Conservation (phyloP, 2,113 vertebrate species). For the Apteryx mantelli region DNA sequence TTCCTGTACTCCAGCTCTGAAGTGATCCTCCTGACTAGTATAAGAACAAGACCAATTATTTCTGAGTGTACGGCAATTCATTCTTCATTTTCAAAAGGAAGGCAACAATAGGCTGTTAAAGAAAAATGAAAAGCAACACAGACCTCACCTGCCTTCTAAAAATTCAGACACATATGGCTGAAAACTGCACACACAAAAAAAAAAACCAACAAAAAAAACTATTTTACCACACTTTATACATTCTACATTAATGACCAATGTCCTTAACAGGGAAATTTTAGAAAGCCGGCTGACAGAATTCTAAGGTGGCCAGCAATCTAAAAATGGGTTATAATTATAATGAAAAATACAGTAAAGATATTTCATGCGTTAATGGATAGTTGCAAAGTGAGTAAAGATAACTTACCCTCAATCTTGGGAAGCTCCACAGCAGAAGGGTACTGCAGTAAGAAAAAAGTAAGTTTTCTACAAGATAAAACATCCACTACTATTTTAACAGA, state of each 20-base stretch:
- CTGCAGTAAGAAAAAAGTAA: constrained; percentile 75
- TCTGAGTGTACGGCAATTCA: not conserved
- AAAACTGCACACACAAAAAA: not conserved
- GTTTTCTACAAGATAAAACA: constrained; percentile 7
- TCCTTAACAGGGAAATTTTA: not conserved
- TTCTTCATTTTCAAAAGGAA: not conserved
- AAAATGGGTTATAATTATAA: not conserved
- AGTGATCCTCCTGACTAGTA: not conserved
- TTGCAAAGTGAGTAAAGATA: constrained; percentile 2
- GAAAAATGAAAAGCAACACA: not conserved
- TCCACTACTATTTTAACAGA: not conserved
- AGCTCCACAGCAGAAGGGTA: constrained; percentile 74
- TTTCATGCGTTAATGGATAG: not conserved
- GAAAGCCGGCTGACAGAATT: too few relatives aligned
- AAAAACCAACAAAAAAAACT: not conserved
- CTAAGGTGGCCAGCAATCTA: not conserved
- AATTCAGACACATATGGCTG: not conserved
- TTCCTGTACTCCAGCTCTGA: not conserved
- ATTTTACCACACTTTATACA: not conserved
- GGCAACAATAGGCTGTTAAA: not conserved
- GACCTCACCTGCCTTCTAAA: not conserved
- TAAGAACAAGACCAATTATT: not conserved
- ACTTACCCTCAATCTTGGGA: constrained; percentile 86
- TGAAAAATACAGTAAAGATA: not conserved
- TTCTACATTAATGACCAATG: not conserved